Base-by-base conservation (phyloP, 2,888 invertebrate genomes). In the Neocrepidodera transversa region DNA sequence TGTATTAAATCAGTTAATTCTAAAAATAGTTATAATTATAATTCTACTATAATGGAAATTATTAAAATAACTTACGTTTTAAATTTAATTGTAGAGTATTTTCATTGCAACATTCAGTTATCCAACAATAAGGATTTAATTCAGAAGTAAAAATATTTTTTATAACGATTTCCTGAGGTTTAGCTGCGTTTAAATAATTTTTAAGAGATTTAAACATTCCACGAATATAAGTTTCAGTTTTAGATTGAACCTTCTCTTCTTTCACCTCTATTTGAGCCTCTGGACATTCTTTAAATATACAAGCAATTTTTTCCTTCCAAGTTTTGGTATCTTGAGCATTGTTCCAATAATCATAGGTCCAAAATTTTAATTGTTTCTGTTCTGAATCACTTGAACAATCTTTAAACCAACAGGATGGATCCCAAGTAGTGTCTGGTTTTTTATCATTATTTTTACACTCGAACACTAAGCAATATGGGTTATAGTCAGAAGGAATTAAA, bases 1-100 rank as follows among this genome's bases (percentile, higher is more conserved):
- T 80, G 66, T 17, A 91, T 72, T 1, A 81, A 76, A 0, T 14
- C 13, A 16, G 51, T 28, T 14, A 58, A 20, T 35, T 42, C 58
- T 53, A 11, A 13, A 55, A 55, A 20, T 13, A 4, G 38, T 5
- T 13, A 2, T 30, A 30, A n/a, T n/a, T 6, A 30, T 13, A 40
- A 17, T 1, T 1, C 1, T 2, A 35, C 2, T 11, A 35, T 35
- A 35, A 6, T 35, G 2, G n/a, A 48, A 3, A 14, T 18, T n/a
- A 13, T 5, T 16, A 26, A 28, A 5, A 26, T 10, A 30, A 55
- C 58, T 67, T 66, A 68, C 68, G 60, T 6, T 42, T 28, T 43
- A 51, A 57, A 40, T 64, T 48, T 7, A 57, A 62, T 18, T 60
- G 53, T 1, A 68, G 62, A 50, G 62, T 62, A 38, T 62, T 50